Conservation (phyloP, 1,140 invertebrate species). For the Drosophila sp. region DNA sequence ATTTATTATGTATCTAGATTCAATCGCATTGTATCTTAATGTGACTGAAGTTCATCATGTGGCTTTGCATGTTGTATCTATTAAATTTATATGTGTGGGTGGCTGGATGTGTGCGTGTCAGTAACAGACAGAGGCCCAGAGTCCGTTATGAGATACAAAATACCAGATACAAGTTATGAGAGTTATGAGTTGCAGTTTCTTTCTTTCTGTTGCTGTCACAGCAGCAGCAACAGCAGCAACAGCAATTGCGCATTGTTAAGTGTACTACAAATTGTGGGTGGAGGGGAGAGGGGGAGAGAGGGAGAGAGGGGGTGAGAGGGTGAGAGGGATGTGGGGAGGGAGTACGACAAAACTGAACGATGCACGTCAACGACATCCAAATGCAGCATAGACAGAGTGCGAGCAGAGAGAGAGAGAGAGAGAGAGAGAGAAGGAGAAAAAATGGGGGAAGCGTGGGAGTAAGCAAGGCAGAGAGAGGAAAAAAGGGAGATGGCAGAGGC, state of each 20-base stretch:
- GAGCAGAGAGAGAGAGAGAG: not conserved
- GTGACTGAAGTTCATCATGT: not conserved
- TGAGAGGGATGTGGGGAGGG: too few species aligned
- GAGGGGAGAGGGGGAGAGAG: not conserved
- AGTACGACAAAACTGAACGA: conserved; percentile 32
- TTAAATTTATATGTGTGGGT: not conserved
- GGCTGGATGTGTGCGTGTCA: not conserved
- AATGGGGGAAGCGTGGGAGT: not conserved
- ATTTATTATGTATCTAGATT: not conserved
- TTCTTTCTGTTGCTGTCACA: conserved; percentile 1
- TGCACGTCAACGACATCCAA: conserved; percentile 44
- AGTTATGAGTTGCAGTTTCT: conserved; percentile 21
- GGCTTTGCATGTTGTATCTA: not conserved
- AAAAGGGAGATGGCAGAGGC: conserved; percentile 4
- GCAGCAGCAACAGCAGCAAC: conserved; percentile 29
- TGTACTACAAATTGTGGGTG: conserved; percentile 17
- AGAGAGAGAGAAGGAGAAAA: conserved; percentile 4
- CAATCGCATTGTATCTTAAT: conserved; percentile 2
- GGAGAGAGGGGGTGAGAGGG: not conserved
- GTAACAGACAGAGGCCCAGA: too few species aligned
- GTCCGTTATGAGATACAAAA: conserved; percentile 6
- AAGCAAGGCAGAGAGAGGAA: conserved; percentile 3
- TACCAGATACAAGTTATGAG: not conserved
- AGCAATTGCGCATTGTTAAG: conserved; percentile 47
- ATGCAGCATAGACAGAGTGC: conserved; percentile 4